Percentiles rank a stretch among this genome's conserved stretches.
These are phyloP conservation scores for Lobophora halterata DNA, from an alignment of 2,888 invertebrate genomes.

Conservation along the genomic window DNA sequence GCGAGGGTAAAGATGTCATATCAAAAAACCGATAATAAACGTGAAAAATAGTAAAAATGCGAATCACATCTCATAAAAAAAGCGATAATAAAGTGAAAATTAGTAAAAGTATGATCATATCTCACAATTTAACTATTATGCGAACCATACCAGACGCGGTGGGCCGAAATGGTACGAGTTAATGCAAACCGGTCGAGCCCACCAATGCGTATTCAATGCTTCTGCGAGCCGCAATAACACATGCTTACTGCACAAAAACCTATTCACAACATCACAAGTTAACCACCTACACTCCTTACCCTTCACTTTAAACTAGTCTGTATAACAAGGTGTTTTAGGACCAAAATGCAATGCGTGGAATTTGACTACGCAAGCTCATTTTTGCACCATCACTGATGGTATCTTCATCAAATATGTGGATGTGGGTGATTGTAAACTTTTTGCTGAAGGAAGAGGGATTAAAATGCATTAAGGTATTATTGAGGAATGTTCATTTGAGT, in stretches of 20 bases:
- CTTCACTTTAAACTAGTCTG: too few relatives aligned
- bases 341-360: slow-evolving; percentile 11
- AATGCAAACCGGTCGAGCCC: slow-evolving; percentile 49
- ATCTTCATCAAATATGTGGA: slow-evolving; percentile 30
- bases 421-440: slow-evolving; percentile 28
- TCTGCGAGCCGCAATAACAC: slow-evolving; percentile 50
- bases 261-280: slow-evolving; percentile 37
- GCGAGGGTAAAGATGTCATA: too few relatives aligned
- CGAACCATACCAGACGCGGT: slow-evolving; percentile 48
- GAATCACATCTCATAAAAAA: too few relatives aligned
- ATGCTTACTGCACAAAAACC: slow-evolving; percentile 46
- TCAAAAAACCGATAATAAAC: too few relatives aligned
- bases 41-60: too few relatives aligned
- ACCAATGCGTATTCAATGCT: slow-evolving; percentile 62
- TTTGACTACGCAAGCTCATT: neutral
- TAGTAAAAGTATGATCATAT: too few relatives aligned
- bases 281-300: slow-evolving; percentile 1
- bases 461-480: slow-evolving; percentile 23
- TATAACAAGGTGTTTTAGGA: too few relatives aligned
- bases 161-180: slow-evolving; percentile 53
- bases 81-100: too few relatives aligned
- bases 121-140: slow-evolving; percentile 24
- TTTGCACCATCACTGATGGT: slow-evolving; percentile 19
- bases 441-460: slow-evolving; percentile 22
- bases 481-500: slow-evolving; percentile 24